A percentile compares a stretch with the other conserved stretches of the same genome.
Evolutionary conservation across 2,888 invertebrate species (phyloP).

Genomic region (Rhagonycha lutea): DNA sequence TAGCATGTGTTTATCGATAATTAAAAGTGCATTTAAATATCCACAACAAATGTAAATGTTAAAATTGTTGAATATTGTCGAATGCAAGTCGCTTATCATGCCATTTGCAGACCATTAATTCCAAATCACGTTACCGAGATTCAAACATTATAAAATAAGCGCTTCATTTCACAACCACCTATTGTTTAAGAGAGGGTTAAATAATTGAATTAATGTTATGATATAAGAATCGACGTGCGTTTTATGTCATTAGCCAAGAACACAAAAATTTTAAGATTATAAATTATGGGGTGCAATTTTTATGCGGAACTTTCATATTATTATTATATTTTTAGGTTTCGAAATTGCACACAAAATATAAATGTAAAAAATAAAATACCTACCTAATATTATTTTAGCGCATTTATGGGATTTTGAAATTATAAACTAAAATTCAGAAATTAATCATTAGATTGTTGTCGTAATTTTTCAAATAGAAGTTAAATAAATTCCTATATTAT

Average conservation of each 20-base stretch:
- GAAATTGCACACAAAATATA: not conserved
- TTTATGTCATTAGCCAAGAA: constrained; percentile 17
- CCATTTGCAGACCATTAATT: constrained; percentile 57
- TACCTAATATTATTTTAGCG: not conserved
- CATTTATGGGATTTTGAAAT: not conserved
- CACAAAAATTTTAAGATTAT: not conserved
- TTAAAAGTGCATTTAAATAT: constrained; percentile 46
- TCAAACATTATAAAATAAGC: constrained; percentile 58
- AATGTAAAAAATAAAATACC: not conserved
- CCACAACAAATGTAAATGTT: constrained; percentile 39
- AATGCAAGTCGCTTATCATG: constrained; percentile 52
- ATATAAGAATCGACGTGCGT: constrained; percentile 32
- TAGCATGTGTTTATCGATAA: constrained; percentile 7
- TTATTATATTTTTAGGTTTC: not conserved
- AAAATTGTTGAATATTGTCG: constrained; percentile 40
- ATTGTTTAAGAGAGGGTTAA: constrained; percentile 59
- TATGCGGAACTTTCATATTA: not conserved
- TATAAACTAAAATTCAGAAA: not conserved
- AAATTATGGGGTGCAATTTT: not conserved
- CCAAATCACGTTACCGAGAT: constrained; percentile 56
- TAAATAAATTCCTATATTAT: no score
- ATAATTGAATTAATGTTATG: constrained; percentile 53
- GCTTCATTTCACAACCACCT: constrained; percentile 58
- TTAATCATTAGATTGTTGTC: no score
- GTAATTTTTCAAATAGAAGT: no score